Evolutionary conservation across 2,888 invertebrate species (phyloP).

Genomic region (Idaea dimidiata): DNA sequence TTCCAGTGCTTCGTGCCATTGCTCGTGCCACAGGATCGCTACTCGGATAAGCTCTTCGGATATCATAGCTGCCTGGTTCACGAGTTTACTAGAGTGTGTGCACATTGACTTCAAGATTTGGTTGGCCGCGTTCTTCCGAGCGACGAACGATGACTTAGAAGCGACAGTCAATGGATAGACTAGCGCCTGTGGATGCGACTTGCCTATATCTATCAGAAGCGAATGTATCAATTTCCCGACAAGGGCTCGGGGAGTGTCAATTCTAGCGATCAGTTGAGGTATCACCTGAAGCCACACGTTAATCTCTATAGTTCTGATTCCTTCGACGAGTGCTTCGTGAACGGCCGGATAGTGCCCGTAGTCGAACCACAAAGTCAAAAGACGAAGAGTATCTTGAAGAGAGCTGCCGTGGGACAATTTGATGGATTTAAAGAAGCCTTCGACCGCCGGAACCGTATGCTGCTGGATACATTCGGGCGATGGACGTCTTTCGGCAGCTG

Average conservation of each 20-base stretch:
- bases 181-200: constrained; percentile 97
- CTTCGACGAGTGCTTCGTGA: constrained; percentile 95
- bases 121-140: constrained; percentile 94
- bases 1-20: constrained; percentile 99
- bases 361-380: constrained; percentile 98
- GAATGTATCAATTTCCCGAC: constrained; percentile 96
- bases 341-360: constrained; percentile 97
- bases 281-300: constrained; percentile 99
- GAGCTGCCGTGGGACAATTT: constrained; percentile 95
- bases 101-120: constrained; percentile 97
- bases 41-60: constrained; percentile 98
- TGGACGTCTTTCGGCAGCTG: constrained; percentile 34
- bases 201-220: constrained; percentile 97
- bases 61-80: constrained; percentile 97
- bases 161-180: constrained; percentile 99
- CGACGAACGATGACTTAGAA: constrained; percentile 93
- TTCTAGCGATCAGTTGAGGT: constrained; percentile 98
- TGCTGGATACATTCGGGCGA: constrained; percentile 82
- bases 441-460: constrained; percentile 95
- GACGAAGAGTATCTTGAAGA: constrained; percentile 96
- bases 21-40: constrained; percentile 99
- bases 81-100: constrained; percentile 94
- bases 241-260: constrained; percentile 94
- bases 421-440: constrained; percentile 97
- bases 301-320: constrained; percentile 95